A percentile compares a stretch with the other conserved stretches of the same genome.
Evolutionary conservation across 2,113 vertebrate genomes (phyloP).

Genomic region (Anguilla japonica): DNA sequence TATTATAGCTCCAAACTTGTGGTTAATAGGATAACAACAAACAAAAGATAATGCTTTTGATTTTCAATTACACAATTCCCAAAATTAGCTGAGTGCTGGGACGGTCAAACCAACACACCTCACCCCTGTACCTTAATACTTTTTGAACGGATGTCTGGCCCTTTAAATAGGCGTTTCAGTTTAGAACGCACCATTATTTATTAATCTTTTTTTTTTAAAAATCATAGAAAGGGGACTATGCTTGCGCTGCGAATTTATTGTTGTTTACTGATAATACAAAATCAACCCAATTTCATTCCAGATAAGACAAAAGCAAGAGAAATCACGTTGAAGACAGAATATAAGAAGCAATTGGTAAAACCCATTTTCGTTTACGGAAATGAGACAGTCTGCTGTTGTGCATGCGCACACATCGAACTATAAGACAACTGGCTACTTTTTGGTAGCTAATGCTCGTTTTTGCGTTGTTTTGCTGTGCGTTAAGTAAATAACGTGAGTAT

Average conservation of each 20-base stretch:
- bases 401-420: neutral
- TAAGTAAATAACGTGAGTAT: neutral
- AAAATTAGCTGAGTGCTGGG: too few species aligned
- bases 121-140: too few species aligned
- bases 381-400: neutral
- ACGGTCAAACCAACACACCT: too few species aligned
- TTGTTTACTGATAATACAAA: neutral
- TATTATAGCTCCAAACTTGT: too few species aligned
- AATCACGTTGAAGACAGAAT: neutral
- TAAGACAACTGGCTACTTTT: neutral
- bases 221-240: neutral
- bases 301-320: neutral
- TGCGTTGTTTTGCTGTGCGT: neutral
- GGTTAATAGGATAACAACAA: too few species aligned
- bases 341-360: neutral
- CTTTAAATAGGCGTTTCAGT: neutral
- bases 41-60: too few species aligned
- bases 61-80: too few species aligned
- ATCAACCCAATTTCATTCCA: neutral
- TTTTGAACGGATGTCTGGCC: neutral
- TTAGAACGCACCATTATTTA: neutral
- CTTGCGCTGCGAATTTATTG: neutral
- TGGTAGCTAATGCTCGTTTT: neutral
- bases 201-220: neutral
- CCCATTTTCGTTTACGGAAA: slow-evolving; percentile 1